These are phyloP conservation scores for Mohoua ochrocephala DNA, from an alignment of 2,113 vertebrate species.

Conservation along the genomic window DNA sequence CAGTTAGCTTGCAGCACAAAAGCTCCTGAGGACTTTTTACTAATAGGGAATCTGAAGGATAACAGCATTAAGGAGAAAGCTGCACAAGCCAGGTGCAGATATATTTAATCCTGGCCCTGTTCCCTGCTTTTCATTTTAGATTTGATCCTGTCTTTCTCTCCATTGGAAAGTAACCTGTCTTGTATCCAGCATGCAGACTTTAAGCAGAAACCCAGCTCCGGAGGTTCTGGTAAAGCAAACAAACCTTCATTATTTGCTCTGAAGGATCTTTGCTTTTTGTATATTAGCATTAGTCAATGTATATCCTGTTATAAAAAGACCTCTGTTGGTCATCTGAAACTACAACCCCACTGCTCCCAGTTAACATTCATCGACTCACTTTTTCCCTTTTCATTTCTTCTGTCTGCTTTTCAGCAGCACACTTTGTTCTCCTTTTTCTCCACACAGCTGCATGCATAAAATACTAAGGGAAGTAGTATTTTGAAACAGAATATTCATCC, in stretches of 20 bases:
- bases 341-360: not conserved
- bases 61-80: not conserved
- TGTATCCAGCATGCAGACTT: not conserved
- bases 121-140: not conserved
- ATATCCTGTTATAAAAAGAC: not conserved
- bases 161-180: not conserved
- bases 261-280: not conserved
- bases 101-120: not conserved
- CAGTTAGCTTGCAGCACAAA: not conserved
- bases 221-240: not conserved
- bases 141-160: not conserved
- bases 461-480: not conserved
- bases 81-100: not conserved
- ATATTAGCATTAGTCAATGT: not conserved
- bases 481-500: not conserved
- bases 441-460: not conserved
- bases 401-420: not conserved
- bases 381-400: not conserved
- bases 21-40: not conserved
- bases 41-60: not conserved
- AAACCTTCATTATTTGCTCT: not conserved
- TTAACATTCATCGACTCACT: not conserved
- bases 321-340: not conserved
- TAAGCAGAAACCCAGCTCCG: not conserved
- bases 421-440: not conserved